Percentiles rank a stretch among this genome's conserved stretches.
phyloP scores from a whole-genome alignment of 2,888 invertebrate genomes.

The Chirona hameri region DNA sequence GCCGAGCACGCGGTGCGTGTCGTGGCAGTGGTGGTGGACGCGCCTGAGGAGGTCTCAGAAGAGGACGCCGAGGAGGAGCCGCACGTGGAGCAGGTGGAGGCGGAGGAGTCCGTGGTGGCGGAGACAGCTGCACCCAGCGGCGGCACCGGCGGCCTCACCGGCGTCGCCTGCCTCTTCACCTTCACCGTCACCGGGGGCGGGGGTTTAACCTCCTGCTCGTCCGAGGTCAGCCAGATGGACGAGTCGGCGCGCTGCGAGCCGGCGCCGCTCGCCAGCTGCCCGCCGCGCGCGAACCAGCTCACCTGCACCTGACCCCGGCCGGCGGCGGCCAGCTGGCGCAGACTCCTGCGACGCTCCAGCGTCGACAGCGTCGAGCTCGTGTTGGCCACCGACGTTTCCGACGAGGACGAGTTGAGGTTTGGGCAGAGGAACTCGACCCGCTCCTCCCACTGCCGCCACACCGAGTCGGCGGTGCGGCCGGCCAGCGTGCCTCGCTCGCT shows the following conservation, averaged over 20 bases:
- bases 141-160: neutral
- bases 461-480: neutral
- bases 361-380: neutral
- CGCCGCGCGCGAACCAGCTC: conserved; percentile 22
- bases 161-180: too few species aligned
- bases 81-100: neutral
- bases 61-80: neutral
- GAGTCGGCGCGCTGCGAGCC: neutral
- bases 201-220: neutral
- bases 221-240: conserved; percentile 2
- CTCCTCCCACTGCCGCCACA: conserved; percentile 23
- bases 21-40: neutral
- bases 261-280: neutral
- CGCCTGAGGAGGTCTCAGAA: neutral
- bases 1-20: neutral
- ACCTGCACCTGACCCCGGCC: neutral
- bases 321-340: neutral
- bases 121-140: neutral
- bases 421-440: conserved; percentile 22
- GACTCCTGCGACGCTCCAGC: conserved; percentile 1
- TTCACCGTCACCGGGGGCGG: neutral
- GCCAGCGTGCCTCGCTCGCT: conserved; percentile 3
- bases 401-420: neutral
- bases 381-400: conserved; percentile 7
- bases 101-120: neutral